Base-by-base conservation (phyloP, 64 coral and sea anemone species). In the Pocillopora verrucosa region DNA sequence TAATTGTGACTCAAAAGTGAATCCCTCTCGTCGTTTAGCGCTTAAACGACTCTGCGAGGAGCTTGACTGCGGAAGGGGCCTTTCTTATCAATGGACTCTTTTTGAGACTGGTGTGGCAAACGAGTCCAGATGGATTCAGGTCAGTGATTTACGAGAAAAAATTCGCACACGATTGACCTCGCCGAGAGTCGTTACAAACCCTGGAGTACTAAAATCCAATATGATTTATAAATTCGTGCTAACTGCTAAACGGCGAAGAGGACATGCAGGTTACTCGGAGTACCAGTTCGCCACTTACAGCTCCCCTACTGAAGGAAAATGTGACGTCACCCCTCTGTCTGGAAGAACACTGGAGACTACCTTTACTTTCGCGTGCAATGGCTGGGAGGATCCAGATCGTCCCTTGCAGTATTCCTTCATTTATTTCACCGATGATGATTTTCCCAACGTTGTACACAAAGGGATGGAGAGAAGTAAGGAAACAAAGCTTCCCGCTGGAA, bases 351-450 rank as follows among this genome's bases (percentile, higher is more conserved):
- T 90, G 35, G 17, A 58, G 16, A 83, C 89, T 25, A 34, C 34
- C 25, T 90, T 83, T 56, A 26, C 13, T 36, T 90, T 90, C 34
- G 60, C 6, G 2, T 90, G 89, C 22, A n/a, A n/a, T 73, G 59
- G 73, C 1, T 90, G 89, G 89, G 19, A 58, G 36, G 89, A 90
- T 75, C 24, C 58, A 9, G 89, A 90, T 62, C 24, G 59, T 25
- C 89, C 78, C 36, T 35, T 90, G 61, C 64, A 51, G 51, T 90
- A 83, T 58, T 25, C 64, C n/a, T 83, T 83, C 58, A 58, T 36
- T 34, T 90, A 90, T 59, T 57, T 90, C 61, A 77, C 24, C 19
- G 51, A 77, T 13, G 34, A 16, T 11, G 58, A 63, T 75, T 20
- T 61, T 63, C 13, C 62, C 5, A 76, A 88, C 38, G 83, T 86